Evolutionary conservation across 2,888 invertebrate genomes (phyloP).

Genomic region (Cephus sareptanus): DNA sequence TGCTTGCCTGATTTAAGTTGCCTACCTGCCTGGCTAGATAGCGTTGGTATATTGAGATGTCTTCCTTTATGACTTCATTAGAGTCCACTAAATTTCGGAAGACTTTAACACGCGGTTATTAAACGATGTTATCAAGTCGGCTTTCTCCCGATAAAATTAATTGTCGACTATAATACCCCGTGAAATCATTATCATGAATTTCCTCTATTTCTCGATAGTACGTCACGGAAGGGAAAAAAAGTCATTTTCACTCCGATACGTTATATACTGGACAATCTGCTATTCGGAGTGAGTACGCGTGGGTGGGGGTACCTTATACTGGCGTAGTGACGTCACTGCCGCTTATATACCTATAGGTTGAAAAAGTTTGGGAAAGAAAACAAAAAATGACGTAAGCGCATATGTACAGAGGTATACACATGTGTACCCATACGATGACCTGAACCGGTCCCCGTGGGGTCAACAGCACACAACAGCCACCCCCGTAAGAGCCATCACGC

Average conservation of each 20-base stretch:
- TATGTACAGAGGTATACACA: background rate
- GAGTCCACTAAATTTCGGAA: background rate
- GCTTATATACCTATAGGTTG: conserved; percentile 16
- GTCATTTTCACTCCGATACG: background rate
- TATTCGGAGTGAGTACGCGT: background rate
- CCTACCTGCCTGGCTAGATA: background rate
- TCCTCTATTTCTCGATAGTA: background rate
- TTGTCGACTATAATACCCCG: background rate
- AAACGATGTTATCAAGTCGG: background rate
- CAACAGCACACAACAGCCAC: conserved; percentile 45
- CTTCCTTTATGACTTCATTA: background rate
- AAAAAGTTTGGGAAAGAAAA: conserved; percentile 33
- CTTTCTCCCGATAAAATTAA: background rate
- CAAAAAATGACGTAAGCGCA: background rate
- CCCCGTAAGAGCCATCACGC: conserved; percentile 36
- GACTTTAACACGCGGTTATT: background rate
- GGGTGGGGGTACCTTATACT: background rate
- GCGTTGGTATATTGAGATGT: background rate
- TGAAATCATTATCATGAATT: background rate
- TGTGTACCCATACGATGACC: conserved; percentile 24
- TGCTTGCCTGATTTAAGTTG: background rate
- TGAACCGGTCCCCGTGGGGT: conserved; percentile 57
- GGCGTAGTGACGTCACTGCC: conserved; percentile 20
- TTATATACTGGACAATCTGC: background rate
- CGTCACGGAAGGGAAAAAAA: background rate